Base-by-base conservation (phyloP, 2,888 invertebrate genomes). In the Drosophila multiciliata region DNA sequence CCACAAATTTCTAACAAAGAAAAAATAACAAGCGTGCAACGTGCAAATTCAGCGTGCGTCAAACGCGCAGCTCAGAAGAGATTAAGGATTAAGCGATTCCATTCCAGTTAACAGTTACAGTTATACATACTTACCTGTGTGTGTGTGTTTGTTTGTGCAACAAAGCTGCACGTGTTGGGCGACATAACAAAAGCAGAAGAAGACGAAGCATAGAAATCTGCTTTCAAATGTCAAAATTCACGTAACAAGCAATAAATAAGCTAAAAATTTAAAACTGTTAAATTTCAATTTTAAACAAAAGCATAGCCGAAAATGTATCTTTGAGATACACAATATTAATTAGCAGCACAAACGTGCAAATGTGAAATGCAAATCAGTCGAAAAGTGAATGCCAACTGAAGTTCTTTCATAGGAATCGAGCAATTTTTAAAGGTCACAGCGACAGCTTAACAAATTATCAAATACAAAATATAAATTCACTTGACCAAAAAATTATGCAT, bases 181-280 rank as follows among this genome's bases (percentile, higher is more conserved):
- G 29, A 49, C 60, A 40, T 48, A 54, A 66, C 53, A 35, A 61
- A 70, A 50, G 42, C 48, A 32, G 66, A 68, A 64, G 66, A 50
- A 20, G 20, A 54, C 20, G 23, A 7, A 8, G 4, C 1, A 15
- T 8, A 45, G 4, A 73, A 75, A 70, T 68, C 85, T 40, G 66
- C 68, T 62, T 66, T 50, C 66, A 74, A 73, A 66, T 61, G 73
- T 53, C 58, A 59, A 54, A 58, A 58, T 66, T 77, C 90, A 91
- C 91, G 91, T 90, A 91, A 87, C 91, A 70, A 63, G 64, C 73
- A 80, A 83, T 77, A 82, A 77, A 75, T 75, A 76, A 64, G 50
- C 55, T 61, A 52, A 52, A 48, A 50, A 62, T 73, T 12, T 4
- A 38, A 54, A 70, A 54, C 33, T 33, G 20, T 32, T 38, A 8